Evolutionary conservation across 2,888 invertebrate genomes (phyloP).

Genomic region (Conistra vaccinii): DNA sequence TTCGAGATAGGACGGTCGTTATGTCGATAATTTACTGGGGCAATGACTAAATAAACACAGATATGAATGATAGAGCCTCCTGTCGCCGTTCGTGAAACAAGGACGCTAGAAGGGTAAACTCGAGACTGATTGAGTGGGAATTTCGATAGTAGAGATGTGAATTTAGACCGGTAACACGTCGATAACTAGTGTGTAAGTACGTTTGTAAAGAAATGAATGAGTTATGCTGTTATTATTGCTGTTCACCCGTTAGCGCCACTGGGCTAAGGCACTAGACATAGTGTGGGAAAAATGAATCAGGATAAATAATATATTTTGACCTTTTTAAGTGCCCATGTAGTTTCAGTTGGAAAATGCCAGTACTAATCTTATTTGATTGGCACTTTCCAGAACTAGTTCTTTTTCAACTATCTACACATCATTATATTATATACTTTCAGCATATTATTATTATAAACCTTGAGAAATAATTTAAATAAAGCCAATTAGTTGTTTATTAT

Average conservation of each 20-base stretch:
- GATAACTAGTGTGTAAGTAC: conserved; percentile 3
- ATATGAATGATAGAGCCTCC: conserved; percentile 73
- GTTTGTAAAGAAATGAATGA: neutral
- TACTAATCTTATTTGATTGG: neutral
- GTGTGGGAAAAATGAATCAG: neutral
- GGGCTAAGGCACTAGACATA: neutral
- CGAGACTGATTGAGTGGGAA: conserved; percentile 36
- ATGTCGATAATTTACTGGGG: conserved; percentile 77
- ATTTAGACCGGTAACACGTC: conserved; percentile 12
- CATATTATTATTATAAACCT: neutral
- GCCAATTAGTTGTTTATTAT: neutral
- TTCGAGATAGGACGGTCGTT: conserved; percentile 77
- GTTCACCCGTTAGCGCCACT: neutral
- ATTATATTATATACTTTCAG: neutral
- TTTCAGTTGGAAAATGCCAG: neutral
- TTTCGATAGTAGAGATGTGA: conserved; percentile 30
- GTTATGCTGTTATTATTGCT: neutral
- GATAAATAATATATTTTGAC: neutral
- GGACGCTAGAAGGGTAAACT: conserved; percentile 38
- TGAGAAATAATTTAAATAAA: neutral
- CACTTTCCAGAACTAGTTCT: neutral
- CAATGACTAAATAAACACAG: conserved; percentile 81
- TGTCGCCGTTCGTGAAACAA: conserved; percentile 52
- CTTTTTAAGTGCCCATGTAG: neutral
- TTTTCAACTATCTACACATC: neutral